These are phyloP conservation scores for Calliphora vicina DNA, from an alignment of 1,140 invertebrate genomes.

Conservation along the genomic window DNA sequence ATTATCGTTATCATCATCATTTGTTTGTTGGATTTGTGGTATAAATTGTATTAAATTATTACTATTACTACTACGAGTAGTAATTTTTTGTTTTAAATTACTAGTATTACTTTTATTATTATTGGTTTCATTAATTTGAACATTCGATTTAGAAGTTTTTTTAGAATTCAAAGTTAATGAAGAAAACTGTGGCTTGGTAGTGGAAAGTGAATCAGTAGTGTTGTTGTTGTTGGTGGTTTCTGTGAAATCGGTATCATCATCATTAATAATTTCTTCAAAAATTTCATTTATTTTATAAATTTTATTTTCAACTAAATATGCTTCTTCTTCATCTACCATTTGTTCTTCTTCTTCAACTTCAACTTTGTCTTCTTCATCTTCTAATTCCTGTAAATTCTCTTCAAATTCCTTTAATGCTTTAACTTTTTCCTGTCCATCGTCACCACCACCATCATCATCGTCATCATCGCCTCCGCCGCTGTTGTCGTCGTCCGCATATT, in stretches of 20 bases:
- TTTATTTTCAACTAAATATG: not conserved
- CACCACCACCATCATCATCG: not conserved
- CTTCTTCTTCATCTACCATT: not conserved
- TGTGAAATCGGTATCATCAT: too few relatives aligned
- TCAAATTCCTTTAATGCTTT: constrained; percentile 1
- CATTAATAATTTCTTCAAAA: constrained; percentile 3
- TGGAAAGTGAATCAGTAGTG: not conserved
- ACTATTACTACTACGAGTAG: too few relatives aligned
- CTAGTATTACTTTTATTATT: not conserved
- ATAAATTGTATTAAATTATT: constrained; percentile 3
- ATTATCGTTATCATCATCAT: not conserved
- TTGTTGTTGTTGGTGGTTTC: not conserved
- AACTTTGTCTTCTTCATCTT: not conserved
- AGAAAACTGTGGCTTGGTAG: not conserved
- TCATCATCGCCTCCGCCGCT: not conserved
- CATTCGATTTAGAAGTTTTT: constrained; percentile 3
- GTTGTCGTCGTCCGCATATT: too few relatives aligned
- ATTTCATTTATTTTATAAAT: constrained; percentile 25
- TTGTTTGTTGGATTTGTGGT: not conserved
- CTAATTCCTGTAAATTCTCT: constrained; percentile 1
- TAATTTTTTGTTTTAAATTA: not conserved
- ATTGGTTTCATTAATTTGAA: constrained; percentile 6
- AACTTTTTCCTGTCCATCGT: not conserved
- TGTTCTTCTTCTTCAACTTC: not conserved
- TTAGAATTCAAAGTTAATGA: not conserved